Evolutionary conservation across 2,888 invertebrate species (phyloP), one percentile per base, ranked within the genome.

Genomic region (Fragum sueziense): DNA sequence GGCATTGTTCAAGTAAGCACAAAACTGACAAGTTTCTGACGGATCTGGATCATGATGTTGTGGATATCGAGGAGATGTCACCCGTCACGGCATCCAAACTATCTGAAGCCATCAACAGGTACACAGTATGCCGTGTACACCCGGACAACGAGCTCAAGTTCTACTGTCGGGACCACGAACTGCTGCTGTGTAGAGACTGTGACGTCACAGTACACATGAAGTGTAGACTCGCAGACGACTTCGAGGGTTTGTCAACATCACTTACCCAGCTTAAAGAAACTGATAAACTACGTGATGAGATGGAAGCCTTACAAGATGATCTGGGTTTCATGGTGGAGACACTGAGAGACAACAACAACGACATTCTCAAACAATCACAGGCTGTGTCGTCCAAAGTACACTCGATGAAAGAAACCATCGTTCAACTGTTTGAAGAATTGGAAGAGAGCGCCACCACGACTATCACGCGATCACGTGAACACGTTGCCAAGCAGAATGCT

Each of bases 401-500:
- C 31, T 57, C 75, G 11, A 74, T 81, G 72, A 81, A 81, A 69
- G 72, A 74, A 25, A 81, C 77, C 22, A 74, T 81, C 11, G 52
- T 81, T 2, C 74, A 75, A 33, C 31, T 81, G 47, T 81, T 81
- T 61, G 41, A 81, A n/a, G 57, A 77, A 41, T 65, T 81, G n/a
- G 81, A 81, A 65, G 81, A 81, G 33, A 47, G 27, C n/a, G 75
- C 70, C 0, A 54, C 57, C 11, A 25, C 61, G 31, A 81, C 72
- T 14, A 78, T 81, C 11, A 31, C 41, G 29, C 34, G 68, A 22
- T 81, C 72, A 20, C 75, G 75, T 67, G 75, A 75, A 22, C 74
- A 81, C 29, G 54, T 72, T 34, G 69, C 69, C 17, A 77, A 72
- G 37, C 54, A 54, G 37, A 81, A 81, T 54, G 51, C 77, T 17